Base-by-base conservation (phyloP, 1,140 invertebrate species). In the Bombus waltoni region DNA sequence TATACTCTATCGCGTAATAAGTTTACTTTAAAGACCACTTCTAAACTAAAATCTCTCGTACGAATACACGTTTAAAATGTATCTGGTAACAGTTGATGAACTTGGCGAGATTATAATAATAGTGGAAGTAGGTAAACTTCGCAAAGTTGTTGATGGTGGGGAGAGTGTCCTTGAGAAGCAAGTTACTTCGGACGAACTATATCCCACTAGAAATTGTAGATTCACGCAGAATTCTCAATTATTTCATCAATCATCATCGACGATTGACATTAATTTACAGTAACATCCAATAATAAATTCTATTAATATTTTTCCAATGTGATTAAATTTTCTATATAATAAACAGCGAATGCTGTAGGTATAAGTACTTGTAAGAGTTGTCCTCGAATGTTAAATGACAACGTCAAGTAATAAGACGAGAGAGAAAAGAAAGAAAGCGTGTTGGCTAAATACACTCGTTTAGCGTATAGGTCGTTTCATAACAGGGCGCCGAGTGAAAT, bases 401-500 rank as follows among this genome's bases (percentile, higher is more conserved):
- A 42, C 40, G 28, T 13, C 28, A 44, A n/a, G 13, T n/a, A 72
- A 44, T 28, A 42, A 72, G 40, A 72, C 28, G 13, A 6, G 5
- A 42, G 28, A 42, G 57, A 77, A 62, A 44, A 42, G 28, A 28
- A 62, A 62, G 59, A 62, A 62, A 62, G 59, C 59, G 28, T 35
- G 10, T 47, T 53, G 42, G 75, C 38, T 78, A 78, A 78, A 78
- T 68, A 79, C 62, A 79, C 40, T 75, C 40, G 53, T 59, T 47
- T 62, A 65, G 32, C 44, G 35, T 68, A 78, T 57, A n/a, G 35
- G 35, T 62, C 44, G 81, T 86, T 88, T 81, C 66, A 53, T 81
- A 81, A 85, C 38, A 53, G 32, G 28, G 42, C 78, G n/a, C 15
- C 65, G 25, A 70, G 73, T 66, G 74, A 86, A 83, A 86, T 83